Conservation (phyloP, 1,140 invertebrate species). For the Paraescarpia echinospica region DNA sequence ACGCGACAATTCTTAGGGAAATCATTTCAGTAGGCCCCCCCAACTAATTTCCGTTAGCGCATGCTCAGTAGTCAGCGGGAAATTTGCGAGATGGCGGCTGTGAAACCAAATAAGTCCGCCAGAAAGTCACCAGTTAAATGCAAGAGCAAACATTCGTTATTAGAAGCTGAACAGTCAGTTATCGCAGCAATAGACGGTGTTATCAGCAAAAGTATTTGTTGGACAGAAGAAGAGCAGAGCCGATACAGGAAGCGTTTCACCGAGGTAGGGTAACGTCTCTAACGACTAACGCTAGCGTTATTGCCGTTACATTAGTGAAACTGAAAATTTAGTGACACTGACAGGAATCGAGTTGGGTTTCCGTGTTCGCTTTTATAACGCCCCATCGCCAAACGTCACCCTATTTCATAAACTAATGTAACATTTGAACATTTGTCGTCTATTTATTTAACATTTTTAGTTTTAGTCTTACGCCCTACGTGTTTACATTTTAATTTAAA, state of each 20-base stretch:
- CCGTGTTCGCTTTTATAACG: neutral
- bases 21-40: neutral
- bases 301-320: too few relatives aligned
- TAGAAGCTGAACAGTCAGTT: neutral
- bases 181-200: neutral
- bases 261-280: too few relatives aligned
- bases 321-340: neutral
- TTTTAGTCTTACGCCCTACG: neutral
- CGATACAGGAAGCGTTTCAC: neutral
- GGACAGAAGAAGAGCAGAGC: neutral
- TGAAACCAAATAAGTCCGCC: neutral
- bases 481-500: neutral
- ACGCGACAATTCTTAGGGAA: neutral
- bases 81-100: slow-evolving; percentile 3
- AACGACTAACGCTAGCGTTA: neutral
- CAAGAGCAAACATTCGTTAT: neutral
- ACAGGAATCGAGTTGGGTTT: neutral
- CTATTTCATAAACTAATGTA: neutral
- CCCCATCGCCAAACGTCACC: neutral
- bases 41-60: slow-evolving; percentile 4
- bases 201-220: neutral
- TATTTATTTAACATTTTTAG: neutral
- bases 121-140: neutral
- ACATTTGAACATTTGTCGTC: neutral
- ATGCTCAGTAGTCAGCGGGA: slow-evolving; percentile 3